A percentile compares a stretch with the other conserved stretches of the same genome.
Conservation (phyloP, 2,888 invertebrate genomes). For the Scaeva pyrastri region DNA sequence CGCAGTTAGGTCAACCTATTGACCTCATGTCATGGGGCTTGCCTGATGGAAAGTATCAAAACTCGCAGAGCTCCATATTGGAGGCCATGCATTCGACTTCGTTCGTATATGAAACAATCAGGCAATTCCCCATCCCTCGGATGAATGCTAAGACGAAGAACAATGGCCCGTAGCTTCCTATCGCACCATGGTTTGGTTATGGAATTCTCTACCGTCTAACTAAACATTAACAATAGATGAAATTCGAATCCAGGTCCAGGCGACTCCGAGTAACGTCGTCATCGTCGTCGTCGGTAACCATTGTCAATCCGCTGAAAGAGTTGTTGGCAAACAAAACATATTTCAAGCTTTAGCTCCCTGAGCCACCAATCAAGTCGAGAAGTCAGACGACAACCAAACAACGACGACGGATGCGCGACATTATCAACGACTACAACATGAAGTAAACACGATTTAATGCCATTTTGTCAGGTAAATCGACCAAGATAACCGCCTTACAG, state of each 20-base stretch:
- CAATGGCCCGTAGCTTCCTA: constrained; percentile 52
- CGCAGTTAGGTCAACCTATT: constrained; percentile 58
- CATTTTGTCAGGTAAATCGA: constrained; percentile 78
- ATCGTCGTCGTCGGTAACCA: constrained; percentile 21
- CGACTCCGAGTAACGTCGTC: background rate
- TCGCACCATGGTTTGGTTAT: constrained; percentile 22
- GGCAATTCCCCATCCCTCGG: background rate
- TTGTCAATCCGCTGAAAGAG: constrained; percentile 64
- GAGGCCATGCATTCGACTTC: background rate
- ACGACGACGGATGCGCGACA: constrained; percentile 74
- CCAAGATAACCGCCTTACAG: constrained; percentile 52
- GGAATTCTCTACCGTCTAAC: background rate
- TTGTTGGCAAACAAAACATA: constrained; percentile 57
- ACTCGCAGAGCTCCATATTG: background rate
- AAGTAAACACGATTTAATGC: constrained; percentile 78
- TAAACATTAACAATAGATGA: constrained; percentile 67
- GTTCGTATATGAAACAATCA: background rate
- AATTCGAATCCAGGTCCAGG: constrained; percentile 30
- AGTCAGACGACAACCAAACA: constrained; percentile 54
- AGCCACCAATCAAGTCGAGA: constrained; percentile 71
- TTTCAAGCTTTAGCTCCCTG: constrained; percentile 70
- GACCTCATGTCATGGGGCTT: constrained; percentile 41
- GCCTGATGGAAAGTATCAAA: constrained; percentile 21
- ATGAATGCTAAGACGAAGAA: constrained; percentile 44
- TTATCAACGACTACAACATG: constrained; percentile 77